Base-by-base conservation (phyloP, 2,888 invertebrate species). In the Agriopis aurantiaria region DNA sequence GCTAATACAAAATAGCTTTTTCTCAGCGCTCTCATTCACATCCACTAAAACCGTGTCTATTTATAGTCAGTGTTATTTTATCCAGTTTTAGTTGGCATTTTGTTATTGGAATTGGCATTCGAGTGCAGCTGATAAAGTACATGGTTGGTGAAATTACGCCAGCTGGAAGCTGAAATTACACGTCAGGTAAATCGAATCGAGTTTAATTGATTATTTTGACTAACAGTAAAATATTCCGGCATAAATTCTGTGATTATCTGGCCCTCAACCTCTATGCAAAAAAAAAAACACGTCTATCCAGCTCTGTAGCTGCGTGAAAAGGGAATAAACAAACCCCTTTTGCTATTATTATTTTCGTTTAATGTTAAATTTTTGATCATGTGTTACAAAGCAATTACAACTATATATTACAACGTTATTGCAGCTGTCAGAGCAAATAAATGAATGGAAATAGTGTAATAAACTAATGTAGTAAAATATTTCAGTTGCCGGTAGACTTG, bases 81-180 rank as follows among this genome's bases (percentile, higher is more conserved):
- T 9, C n/a, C 0, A 53, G 33, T 33, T 33, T 33, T 33, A 33
- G 49, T 14, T 3, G 53, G 46, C 51, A 23, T 51, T 46, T 46
- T 23, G 33, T 33, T 62, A 69, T 60, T 43, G 49, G 65, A 58
- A 63, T 68, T 41, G 33, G 45, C 10, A 46, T 53, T 58, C 33
- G 51, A 62, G 53, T 74, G 41, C 67, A 74, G 63, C 74, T 76
- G 78, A 80, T 80, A 82, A 79, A 75, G 55, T 58, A 65, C 78
- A 81, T 83, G 84, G 84, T 72, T 71, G 71, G 75, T 75, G 82
- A 84, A 82, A 82, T 77, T 76, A 69, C 71, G 57, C 72, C 68
- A 43, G 10, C 40, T 58, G 45, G n/a, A 62, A 52, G 41, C n/a
- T n/a, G n/a, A n/a, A n/a, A n/a, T n/a, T 65, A 73, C 75, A 67